Conservation (phyloP, 2,888 invertebrate species). For the Plutella xylostella region DNA sequence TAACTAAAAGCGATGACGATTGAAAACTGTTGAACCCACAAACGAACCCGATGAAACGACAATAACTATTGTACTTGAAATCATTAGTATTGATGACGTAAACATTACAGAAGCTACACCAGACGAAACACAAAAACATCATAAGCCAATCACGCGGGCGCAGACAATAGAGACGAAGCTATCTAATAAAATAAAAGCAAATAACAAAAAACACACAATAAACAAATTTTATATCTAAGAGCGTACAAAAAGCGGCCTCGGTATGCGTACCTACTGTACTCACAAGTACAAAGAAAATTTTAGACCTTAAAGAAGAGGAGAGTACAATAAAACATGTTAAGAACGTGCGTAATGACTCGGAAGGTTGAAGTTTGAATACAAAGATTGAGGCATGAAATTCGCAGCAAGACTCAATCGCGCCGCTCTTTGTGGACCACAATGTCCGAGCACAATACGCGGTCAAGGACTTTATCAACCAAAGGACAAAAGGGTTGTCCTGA, state of each 20-base stretch:
- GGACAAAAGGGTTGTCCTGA: slow-evolving; percentile 58
- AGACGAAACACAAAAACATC: slow-evolving; percentile 47
- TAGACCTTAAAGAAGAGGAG: slow-evolving; percentile 20
- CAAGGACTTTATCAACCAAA: slow-evolving; percentile 53
- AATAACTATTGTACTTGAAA: slow-evolving; percentile 64
- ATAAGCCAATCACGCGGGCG: slow-evolving; percentile 55
- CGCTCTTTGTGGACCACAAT: slow-evolving; percentile 51
- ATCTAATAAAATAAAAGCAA: slow-evolving; percentile 28
- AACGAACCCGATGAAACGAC: slow-evolving; percentile 41
- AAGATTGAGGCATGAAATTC: slow-evolving; percentile 62
- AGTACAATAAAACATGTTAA: slow-evolving; percentile 52
- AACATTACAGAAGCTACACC: slow-evolving; percentile 43
- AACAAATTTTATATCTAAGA: slow-evolving; percentile 23
- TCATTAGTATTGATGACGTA: slow-evolving; percentile 69
- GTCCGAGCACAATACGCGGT: slow-evolving; percentile 45
- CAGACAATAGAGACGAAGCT: slow-evolving; percentile 17
- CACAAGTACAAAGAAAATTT: slow-evolving; percentile 6
- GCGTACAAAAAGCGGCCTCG: neutral
- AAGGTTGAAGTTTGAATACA: slow-evolving; percentile 60
- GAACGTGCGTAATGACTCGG: slow-evolving; percentile 61
- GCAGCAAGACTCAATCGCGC: slow-evolving; percentile 57
- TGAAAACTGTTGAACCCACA: slow-evolving; percentile 30
- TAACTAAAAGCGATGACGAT: slow-evolving; percentile 66
- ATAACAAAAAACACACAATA: slow-evolving; percentile 30
- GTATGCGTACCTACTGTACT: neutral